Evolutionary conservation across 2,888 invertebrate genomes (phyloP), one percentile per base, ranked within the genome.

Genomic region (Diplolepis rosae): DNA sequence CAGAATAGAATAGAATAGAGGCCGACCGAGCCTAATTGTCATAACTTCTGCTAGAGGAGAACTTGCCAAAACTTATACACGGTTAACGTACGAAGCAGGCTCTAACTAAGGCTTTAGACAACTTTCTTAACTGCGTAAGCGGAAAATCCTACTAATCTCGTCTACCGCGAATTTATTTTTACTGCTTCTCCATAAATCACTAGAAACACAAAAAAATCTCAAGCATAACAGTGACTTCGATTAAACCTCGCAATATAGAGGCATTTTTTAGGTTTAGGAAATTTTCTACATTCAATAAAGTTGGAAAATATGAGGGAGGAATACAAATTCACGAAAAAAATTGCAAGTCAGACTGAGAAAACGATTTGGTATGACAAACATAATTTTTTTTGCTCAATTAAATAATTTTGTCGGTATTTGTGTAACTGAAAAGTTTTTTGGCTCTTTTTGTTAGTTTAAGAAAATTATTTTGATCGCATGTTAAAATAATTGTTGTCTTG

Each of bases 1-100:
- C 35, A 24, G 35, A 56, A 56, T 24, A 61, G 52, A 52, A 52
- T 61, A 61, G 24, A 61, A 61, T 61, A 27, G 56, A 35, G 56
- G 35, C 24, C n/a, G 39, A 61, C 56, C 35, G n/a, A 61, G 35
- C 35, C 39, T 50, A 39, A 56, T 56, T 56, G 56, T 35, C 56
- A 56, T 13, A 56, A 56, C 22, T 56, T 32, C 54, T 28, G 6
- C 30, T 15, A 18, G 18, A 18, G 30, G 15, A 7, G 54, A 54
- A 54, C 18, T 22, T 22, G 22, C 22, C 22, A 56, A 35, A 56
- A 56, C 56, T 56, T 56, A 56, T 4, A 2, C n/a, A 5, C 18
- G 32, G 30, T 32, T 22, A 30, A 18, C 54, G 54, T 15, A 32
- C 32, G 15, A 54, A 15, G 32, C 9, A 30, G 32, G n/a, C 32